These are phyloP conservation scores for Pyralis farinalis DNA, from an alignment of 2,888 invertebrate species.

Conservation along the genomic window DNA sequence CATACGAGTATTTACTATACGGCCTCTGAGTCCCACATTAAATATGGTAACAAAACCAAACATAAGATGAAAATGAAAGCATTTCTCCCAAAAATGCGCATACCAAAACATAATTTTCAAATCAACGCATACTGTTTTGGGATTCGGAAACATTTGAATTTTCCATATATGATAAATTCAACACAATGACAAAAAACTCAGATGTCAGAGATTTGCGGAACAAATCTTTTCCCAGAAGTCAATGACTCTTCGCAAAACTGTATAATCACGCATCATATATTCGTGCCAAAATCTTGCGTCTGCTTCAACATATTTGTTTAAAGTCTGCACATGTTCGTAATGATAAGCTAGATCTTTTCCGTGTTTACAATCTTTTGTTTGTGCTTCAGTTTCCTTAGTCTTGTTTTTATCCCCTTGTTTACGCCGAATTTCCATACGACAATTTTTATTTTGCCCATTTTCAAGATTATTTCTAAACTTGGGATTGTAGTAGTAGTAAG, in stretches of 20 bases:
- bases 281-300: conserved; percentile 53
- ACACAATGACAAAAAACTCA: background rate
- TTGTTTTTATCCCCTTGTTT: conserved; percentile 34
- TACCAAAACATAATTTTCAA: background rate
- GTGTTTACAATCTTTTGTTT: conserved; percentile 57
- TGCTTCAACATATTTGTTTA: conserved; percentile 9
- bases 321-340: background rate
- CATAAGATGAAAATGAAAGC: background rate
- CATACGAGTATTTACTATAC: no score
- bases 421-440: background rate
- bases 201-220: background rate
- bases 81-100: background rate
- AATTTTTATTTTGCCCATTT: conserved; percentile 5
- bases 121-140: background rate
- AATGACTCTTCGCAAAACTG: conserved; percentile 60
- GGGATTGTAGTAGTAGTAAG: background rate
- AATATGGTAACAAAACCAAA: background rate
- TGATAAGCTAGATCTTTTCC: conserved; percentile 21
- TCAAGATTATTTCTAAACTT: background rate
- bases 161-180: background rate
- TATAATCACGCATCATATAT: conserved; percentile 51
- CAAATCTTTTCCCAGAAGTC: conserved; percentile 35
- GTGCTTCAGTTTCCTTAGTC: conserved; percentile 44
- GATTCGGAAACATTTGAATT: background rate
- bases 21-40: no score